phyloP scores from a whole-genome alignment of 2,888 invertebrate species.

The Ctenicera cuprea region DNA sequence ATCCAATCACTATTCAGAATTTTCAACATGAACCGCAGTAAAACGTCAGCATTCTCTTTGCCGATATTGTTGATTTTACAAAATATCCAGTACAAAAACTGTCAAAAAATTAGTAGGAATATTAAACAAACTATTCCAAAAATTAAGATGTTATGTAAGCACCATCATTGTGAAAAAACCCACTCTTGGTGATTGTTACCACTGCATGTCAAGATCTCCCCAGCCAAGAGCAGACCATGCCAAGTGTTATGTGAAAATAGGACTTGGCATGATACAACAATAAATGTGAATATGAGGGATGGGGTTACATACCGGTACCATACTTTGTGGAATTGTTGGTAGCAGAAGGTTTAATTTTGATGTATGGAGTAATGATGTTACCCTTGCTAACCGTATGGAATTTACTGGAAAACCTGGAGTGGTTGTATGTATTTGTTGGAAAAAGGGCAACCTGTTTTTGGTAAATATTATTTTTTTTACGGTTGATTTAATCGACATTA shows the following conservation, averaged over 20 bases:
- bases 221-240: constrained; percentile 95
- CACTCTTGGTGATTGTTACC: constrained; percentile 95
- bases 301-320: constrained; percentile 98
- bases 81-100: constrained; percentile 97
- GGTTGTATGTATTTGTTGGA: constrained; percentile 89
- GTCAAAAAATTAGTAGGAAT: constrained; percentile 97
- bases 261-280: constrained; percentile 95
- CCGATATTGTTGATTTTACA: constrained; percentile 98
- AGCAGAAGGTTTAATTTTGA: constrained; percentile 97
- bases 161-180: constrained; percentile 97
- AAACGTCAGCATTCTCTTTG: constrained; percentile 96
- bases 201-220: constrained; percentile 97
- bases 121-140: constrained; percentile 95
- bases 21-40: constrained; percentile 98
- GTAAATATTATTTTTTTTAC: constrained; percentile 72
- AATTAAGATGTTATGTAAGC: constrained; percentile 92
- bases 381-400: constrained; percentile 95
- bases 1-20: constrained; percentile 91
- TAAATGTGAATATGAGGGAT: constrained; percentile 95
- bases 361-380: constrained; percentile 98
- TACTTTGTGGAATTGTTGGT: constrained; percentile 96
- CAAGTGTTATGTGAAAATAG: constrained; percentile 97
- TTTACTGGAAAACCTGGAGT: constrained; percentile 92
- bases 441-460: constrained; percentile 88
- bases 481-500: no score